phyloP scores from a whole-genome alignment of 2,888 invertebrate genomes.

The Dryobotodes eremita region DNA sequence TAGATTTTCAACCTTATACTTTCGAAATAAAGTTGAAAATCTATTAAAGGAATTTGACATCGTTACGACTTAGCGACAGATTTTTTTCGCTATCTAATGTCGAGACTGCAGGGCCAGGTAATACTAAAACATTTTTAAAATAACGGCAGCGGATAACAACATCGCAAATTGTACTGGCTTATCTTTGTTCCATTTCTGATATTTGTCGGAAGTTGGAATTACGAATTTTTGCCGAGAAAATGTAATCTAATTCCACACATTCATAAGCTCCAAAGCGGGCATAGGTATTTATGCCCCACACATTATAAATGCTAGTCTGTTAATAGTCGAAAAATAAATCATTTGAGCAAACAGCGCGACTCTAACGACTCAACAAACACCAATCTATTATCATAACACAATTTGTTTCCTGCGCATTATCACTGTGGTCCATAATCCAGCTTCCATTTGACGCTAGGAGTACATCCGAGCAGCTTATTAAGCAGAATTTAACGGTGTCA shows the following conservation, averaged over 20 bases:
- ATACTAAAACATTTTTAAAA: background rate
- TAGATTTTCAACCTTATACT: too few relatives aligned
- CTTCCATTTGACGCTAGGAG: constrained; percentile 33
- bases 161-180: background rate
- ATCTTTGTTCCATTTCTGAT: background rate
- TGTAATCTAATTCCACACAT: background rate
- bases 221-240: background rate
- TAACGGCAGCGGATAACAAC: background rate
- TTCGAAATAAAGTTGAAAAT: too few relatives aligned
- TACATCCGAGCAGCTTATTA: constrained; percentile 48
- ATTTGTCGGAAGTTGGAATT: background rate
- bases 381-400: constrained; percentile 33
- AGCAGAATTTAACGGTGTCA: constrained; percentile 51
- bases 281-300: background rate
- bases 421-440: constrained; percentile 38
- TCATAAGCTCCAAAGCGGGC: background rate
- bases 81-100: too few relatives aligned
- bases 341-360: background rate
- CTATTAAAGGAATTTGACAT: too few relatives aligned
- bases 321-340: constrained; percentile 13
- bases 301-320: background rate
- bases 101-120: too few relatives aligned
- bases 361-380: constrained; percentile 29
- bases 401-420: constrained; percentile 41
- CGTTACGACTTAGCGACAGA: too few relatives aligned